A percentile compares a stretch with the other conserved stretches of the same genome.
Conservation (phyloP, 2,113 vertebrate species). For the Myiozetetes cayanensis region DNA sequence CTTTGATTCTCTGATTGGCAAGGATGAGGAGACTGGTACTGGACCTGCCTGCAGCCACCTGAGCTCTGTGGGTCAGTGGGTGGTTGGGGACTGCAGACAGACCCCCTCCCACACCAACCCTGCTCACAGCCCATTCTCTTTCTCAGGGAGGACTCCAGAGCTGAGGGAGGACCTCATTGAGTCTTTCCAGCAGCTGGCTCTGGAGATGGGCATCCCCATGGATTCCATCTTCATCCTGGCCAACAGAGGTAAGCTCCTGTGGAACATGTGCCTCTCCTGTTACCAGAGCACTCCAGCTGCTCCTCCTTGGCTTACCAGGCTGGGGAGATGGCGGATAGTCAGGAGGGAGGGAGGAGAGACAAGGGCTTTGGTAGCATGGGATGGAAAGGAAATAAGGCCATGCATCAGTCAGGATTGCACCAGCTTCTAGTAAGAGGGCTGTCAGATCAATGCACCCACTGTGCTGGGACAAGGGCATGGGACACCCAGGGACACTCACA, state of each 20-base stretch:
- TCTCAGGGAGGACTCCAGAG: conserved; percentile 77
- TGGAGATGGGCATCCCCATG: conserved; percentile 74
- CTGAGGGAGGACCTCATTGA: conserved; percentile 77
- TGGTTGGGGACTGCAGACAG: background rate
- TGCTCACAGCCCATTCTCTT: background rate
- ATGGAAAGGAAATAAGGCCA: background rate
- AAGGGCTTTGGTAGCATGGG: background rate
- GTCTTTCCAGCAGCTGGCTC: conserved; percentile 80
- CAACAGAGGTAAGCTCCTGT: conserved; percentile 76
- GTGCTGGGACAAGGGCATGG: background rate
- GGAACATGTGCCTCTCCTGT: fast-evolving
- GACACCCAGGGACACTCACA: background rate
- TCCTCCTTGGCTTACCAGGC: background rate
- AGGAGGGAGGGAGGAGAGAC: background rate
- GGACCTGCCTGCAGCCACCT: background rate
- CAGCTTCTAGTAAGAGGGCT: background rate
- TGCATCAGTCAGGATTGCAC: background rate
- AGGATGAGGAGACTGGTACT: background rate
- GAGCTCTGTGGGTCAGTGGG: fast-evolving
- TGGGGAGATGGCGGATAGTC: fast-evolving
- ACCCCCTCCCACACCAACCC: background rate
- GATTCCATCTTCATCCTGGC: conserved; percentile 73
- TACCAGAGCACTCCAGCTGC: background rate
- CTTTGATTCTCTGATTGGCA: background rate
- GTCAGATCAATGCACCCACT: background rate